Evolutionary conservation across 2,888 invertebrate genomes (phyloP), one percentile per base, ranked within the genome.

Genomic region (Diadegma fenestrale): DNA sequence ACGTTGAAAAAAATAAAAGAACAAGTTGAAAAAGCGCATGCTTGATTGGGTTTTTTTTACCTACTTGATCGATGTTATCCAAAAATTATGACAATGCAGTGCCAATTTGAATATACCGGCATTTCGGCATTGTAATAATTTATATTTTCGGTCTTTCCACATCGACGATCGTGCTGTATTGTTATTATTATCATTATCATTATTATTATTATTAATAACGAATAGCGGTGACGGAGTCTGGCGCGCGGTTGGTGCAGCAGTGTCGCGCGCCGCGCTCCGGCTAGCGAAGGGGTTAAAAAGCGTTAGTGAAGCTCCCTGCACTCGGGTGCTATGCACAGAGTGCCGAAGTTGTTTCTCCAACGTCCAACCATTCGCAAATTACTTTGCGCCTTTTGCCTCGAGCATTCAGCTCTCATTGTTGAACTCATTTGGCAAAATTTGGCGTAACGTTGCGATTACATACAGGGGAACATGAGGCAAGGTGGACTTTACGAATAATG

Each of bases 201-300:
- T n/a, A 37, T 37, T 37, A 37, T 37, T 76, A 80, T 33, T 66
- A 66, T 64, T 78, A 72, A 54, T 72, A 37, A 45, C 48, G 66
- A 87, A 72, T 84, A 88, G 90, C 90, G 88, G 91, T 91, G 91
- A 91, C 90, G 88, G 84, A 85, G 89, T 92, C 92, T 92, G 92
- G 92, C 92, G 91, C 92, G 92, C 92, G 91, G 91, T 92, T 86
- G 90, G 93, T 93, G 93, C 93, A 93, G 92, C 37, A 37, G 37
- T 37, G 37, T 37, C 37, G 37, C 37, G 37, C 92, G 91, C 92
- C 88, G 90, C 91, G 91, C 92, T 91, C 92, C 92, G 91, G 92
- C 92, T 93, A 92, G 91, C 78, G 19, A 64, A n/a, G 61, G 33
- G 72, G 63, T 91, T 92, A 93, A 92, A 93, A 92, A 92, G 92